Evolutionary conservation across 1,140 invertebrate species (phyloP), one percentile per base, ranked within the genome.

Genomic region (Sminthurides bifidus): DNA sequence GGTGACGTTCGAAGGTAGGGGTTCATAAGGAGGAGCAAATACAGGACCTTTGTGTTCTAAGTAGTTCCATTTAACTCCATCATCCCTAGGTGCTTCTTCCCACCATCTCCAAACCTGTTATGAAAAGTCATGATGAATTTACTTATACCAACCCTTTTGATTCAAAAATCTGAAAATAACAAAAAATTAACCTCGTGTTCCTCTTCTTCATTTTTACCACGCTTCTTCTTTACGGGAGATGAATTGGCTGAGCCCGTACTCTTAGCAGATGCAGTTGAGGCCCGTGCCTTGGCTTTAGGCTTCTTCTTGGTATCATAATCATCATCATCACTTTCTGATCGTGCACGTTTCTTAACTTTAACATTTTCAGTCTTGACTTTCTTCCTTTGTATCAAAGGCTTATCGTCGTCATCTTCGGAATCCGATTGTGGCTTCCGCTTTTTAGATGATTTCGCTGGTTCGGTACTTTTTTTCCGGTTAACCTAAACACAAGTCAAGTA

Each of bases 21-120:
- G 85, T 67, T 94, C 92, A 74, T 99, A 99, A 0, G 75, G 71
- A 0, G 94, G 92, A 10, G 95, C 93, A 79, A 99, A 98, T 0
- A 98, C 78, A 15, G 95, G 94, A 10, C 96, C 96, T 75, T 93
- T 96, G 70, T 99, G 96, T 72, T 95, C 87, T 49, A 99, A 75
- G 64, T 83, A 92, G 45, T 78, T 83, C 96, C 96, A 99, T 72
- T 99, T 99, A 15, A 84, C 82, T 40, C 91, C 92, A 75, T 93
- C 91, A 65, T 84, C 82, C 65, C 84, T 82, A 68, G 92, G 91
- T 65, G 90, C 85, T 74, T 98, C 92, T 75, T 95, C 90, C 88
- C 94, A 97, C 92, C 89, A 95, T 80, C 89, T 90, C 90, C 91
- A 95, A 58, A 92, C 86, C 73, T 92, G 30, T 77, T 74, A 59